A percentile compares a stretch with the other conserved stretches of the same genome.
These are phyloP conservation scores for Corynorhinus townsendii DNA, from an alignment of 2,113 vertebrate species.

Conservation along the genomic window DNA sequence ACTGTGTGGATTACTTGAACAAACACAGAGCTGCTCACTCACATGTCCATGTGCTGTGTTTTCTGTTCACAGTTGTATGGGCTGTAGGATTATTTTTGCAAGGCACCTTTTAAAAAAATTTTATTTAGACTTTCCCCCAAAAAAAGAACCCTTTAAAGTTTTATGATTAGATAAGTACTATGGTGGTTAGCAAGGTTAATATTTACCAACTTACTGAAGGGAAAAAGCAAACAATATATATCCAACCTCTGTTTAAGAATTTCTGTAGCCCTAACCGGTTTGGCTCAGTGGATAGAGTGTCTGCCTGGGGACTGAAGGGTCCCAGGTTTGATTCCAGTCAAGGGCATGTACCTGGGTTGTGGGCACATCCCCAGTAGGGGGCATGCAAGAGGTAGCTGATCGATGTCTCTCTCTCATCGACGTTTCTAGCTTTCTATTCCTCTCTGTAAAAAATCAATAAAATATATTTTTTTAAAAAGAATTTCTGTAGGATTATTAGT, in stretches of 20 bases:
- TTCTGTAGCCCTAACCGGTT: too few species aligned
- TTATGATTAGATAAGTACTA: background rate
- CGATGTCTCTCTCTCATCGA: too few species aligned
- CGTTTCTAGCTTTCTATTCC: too few species aligned
- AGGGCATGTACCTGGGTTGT: too few species aligned
- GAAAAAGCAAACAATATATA: slow-evolving; percentile 23
- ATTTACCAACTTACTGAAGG: background rate
- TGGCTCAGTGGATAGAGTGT: too few species aligned
- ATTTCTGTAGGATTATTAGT: background rate
- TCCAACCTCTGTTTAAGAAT: background rate
- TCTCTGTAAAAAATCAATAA: too few species aligned
- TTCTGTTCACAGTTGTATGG: background rate
- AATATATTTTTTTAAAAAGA: too few species aligned
- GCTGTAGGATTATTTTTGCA: slow-evolving; percentile 18
- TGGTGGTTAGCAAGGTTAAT: slow-evolving; percentile 32
- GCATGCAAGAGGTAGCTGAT: too few species aligned
- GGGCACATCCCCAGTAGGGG: too few species aligned
- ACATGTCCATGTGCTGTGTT: background rate
- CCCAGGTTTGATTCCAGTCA: too few species aligned
- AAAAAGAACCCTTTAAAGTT: slow-evolving; percentile 15
- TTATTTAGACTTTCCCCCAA: background rate
- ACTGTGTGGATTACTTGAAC: background rate
- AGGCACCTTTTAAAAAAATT: background rate
- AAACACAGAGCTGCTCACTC: background rate
- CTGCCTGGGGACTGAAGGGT: too few species aligned